A percentile compares a stretch with the other conserved stretches of the same genome.
phyloP scores from a whole-genome alignment of 2,113 vertebrate species.

The Fulica atra region DNA sequence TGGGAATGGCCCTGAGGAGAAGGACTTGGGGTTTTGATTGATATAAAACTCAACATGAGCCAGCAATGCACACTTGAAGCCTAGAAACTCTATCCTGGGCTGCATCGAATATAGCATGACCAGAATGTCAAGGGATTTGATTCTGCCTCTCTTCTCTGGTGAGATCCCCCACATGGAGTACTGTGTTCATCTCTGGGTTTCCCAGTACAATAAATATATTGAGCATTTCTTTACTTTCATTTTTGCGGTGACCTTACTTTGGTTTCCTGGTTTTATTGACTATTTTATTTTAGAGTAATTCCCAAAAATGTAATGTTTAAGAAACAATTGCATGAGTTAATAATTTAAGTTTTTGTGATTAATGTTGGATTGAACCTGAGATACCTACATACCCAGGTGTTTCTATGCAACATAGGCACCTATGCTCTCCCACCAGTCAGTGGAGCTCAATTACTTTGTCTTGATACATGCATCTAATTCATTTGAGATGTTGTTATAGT shows the following conservation, averaged over 20 bases:
- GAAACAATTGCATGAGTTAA: background rate
- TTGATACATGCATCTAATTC: background rate
- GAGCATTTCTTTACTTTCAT: background rate
- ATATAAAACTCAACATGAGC: no score
- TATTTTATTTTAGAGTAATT: background rate
- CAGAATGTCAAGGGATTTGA: no score
- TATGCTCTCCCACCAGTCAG: background rate
- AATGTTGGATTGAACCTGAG: background rate
- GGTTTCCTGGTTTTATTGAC: background rate
- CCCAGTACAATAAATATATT: no score
- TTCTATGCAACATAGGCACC: background rate
- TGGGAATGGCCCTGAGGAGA: no score
- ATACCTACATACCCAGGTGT: background rate
- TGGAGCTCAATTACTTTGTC: background rate
- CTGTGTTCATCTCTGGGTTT: no score
- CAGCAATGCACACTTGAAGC: no score
- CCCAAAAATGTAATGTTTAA: background rate
- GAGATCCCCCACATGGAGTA: no score
- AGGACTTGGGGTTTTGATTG: no score
- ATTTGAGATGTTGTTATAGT: background rate
- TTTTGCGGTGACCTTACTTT: background rate
- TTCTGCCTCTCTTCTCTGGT: no score
- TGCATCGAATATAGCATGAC: no score
- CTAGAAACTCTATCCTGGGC: no score
- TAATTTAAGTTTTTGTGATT: background rate